Conservation (phyloP, 1,140 invertebrate species). For the Eueides isabella region DNA sequence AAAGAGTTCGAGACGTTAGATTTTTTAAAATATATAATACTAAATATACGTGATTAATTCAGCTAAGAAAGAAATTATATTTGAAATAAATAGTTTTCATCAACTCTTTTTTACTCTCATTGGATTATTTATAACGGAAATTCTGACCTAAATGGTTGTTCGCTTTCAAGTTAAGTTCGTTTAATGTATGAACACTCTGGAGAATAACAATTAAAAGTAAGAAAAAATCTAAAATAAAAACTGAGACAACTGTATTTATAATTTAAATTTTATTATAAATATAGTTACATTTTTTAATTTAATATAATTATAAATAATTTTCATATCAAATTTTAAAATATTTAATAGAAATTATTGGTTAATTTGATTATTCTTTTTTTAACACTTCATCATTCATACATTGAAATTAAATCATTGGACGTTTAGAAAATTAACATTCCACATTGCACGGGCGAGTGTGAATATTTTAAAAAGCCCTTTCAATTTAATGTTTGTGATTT, state of each 20-base stretch:
- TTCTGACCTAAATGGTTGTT: neutral
- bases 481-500: conserved; percentile 4
- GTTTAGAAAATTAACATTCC: conserved; percentile 30
- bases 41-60: no score
- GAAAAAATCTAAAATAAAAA: neutral
- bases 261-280: neutral
- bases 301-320: neutral
- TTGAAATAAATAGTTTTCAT: no score
- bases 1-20: no score
- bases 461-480: conserved; percentile 27
- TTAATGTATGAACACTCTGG: no score
- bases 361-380: neutral
- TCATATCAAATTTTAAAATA: neutral
- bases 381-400: neutral
- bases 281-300: no score
- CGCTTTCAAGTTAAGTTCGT: no score
- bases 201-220: no score
- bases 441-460: conserved; percentile 35
- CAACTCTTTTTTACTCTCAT: neutral
- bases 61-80: no score
- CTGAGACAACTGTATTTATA: neutral
- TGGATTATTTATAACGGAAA: neutral
- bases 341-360: neutral
- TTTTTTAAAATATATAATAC: no score
- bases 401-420: neutral